Base-by-base conservation (phyloP, 2,113 vertebrate species). In the Syngnathoides biaculeatus region DNA sequence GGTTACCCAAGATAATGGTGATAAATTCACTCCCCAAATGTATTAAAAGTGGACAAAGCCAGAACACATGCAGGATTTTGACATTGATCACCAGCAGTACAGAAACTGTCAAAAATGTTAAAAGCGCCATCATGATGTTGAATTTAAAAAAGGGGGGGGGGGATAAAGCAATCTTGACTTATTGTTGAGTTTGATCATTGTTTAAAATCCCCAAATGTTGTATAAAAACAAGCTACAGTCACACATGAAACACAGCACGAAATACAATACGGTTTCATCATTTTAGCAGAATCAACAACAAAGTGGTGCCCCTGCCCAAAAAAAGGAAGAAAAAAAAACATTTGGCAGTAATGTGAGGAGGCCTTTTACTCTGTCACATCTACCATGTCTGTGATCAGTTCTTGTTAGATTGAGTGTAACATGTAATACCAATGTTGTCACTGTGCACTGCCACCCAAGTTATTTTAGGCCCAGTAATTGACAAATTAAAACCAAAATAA, bases 401-500 rank as follows among this genome's bases (percentile, higher is more conserved):
- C 70, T 71, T 61, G 58, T 59, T 71, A 78, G 68, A 73, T 77
- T 82, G 72, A 73, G 0, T 72, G 59, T 77, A 87, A 86, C 75
- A 83, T 80, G 80, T 79, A 79, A 75, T 40, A 80, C 77, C 63
- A 69, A 81, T 83, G 73, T 84, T 80, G 81, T 86, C 82, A 74
- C 65, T 77, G 77, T 60, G 73, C 64, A 65, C 42, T 64, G 24
- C 57, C 69, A 73, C 72, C 76, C 62, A 67, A 79, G 82, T 79
- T 86, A 89, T 89, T 89, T 87, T 81, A 35, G 71, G 79, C 71
- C 11, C 74, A 47, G 47, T 80, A 83, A 80, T 79, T 84, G 79
- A 78, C 80, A 86, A 86, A 87, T 83, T 84, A 86, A 84, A 80
- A 84, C 68, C 81, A 85, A 86, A 84, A 76, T 62, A 62, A 22